Evolutionary conservation across 2,113 vertebrate species (phyloP).

Genomic region (Forbesichthys agassizii): DNA sequence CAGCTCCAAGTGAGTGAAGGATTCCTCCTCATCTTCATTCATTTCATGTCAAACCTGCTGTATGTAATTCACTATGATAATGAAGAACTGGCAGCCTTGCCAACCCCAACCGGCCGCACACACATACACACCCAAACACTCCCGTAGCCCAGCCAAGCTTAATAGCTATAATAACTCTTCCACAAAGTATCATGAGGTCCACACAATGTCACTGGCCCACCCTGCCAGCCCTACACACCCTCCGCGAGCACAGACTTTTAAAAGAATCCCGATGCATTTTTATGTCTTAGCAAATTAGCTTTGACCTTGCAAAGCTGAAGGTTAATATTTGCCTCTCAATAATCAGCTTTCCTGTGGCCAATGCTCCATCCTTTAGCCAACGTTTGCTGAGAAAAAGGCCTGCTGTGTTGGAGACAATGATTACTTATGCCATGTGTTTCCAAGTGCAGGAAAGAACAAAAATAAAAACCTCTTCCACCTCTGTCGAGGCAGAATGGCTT

Average conservation of each 20-base stretch:
- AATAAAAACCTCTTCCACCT: slow-evolving; percentile 29
- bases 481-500: slow-evolving; percentile 27
- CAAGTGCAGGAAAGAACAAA: slow-evolving; percentile 40
- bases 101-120: neutral
- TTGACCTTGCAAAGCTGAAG: slow-evolving; percentile 72
- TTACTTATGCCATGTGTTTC: slow-evolving; percentile 69
- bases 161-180: slow-evolving; percentile 76
- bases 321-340: slow-evolving; percentile 72
- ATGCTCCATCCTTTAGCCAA: no score
- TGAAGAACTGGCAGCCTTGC: slow-evolving; percentile 57
- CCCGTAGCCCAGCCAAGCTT: slow-evolving; percentile 54
- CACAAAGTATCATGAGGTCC: slow-evolving; percentile 66
- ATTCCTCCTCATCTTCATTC: slow-evolving; percentile 34
- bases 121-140: slow-evolving; percentile 21
- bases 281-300: slow-evolving; percentile 72
- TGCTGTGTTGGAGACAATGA: slow-evolving; percentile 58
- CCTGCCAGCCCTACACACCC: neutral
- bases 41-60: slow-evolving; percentile 35
- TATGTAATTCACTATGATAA: slow-evolving; percentile 66
- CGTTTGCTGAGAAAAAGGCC: slow-evolving; percentile 44
- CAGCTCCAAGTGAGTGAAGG: neutral
- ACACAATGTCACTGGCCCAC: slow-evolving; percentile 43
- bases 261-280: slow-evolving; percentile 72
- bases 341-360: slow-evolving; percentile 60
- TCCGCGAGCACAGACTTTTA: slow-evolving; percentile 25